Conservation (phyloP, 2,797 vertebrate genomes). For the Australoheros facetus region DNA sequence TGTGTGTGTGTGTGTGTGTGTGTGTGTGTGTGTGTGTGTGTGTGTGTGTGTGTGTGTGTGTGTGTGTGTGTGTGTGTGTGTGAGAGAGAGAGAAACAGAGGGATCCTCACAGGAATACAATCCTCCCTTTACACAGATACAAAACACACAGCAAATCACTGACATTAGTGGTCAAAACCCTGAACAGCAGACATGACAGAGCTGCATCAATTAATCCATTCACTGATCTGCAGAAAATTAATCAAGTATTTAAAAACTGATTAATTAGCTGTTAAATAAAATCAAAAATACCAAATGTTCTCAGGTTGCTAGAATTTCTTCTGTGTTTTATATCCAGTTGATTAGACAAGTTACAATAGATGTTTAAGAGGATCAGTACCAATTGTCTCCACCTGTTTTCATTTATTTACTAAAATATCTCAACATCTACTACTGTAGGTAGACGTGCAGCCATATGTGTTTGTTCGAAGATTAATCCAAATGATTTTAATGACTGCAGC, state of each 20-base stretch:
- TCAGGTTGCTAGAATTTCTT: background rate
- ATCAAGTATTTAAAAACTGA: background rate
- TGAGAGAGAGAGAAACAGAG: background rate
- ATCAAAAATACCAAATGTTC: background rate
- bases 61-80: slow-evolving; percentile 15
- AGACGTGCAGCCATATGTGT: background rate
- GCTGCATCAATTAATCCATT: slow-evolving; percentile 1
- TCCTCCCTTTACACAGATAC: background rate
- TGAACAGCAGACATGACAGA: background rate
- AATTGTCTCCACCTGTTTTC: background rate
- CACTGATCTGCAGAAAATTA: background rate
- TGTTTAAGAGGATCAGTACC: background rate
- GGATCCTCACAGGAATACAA: slow-evolving; percentile 17
- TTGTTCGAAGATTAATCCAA: background rate
- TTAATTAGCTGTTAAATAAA: background rate
- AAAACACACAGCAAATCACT: background rate
- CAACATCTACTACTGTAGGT: background rate
- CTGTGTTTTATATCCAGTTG: background rate
- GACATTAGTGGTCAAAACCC: background rate
- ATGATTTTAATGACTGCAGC: background rate
- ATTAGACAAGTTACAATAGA: background rate
- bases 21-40: slow-evolving; percentile 32
- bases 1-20: slow-evolving; percentile 40
- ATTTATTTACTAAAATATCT: background rate
- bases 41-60: slow-evolving; percentile 38